These are phyloP conservation scores for Galerucella nymphaeae DNA, from an alignment of 2,888 invertebrate species.

Conservation along the genomic window DNA sequence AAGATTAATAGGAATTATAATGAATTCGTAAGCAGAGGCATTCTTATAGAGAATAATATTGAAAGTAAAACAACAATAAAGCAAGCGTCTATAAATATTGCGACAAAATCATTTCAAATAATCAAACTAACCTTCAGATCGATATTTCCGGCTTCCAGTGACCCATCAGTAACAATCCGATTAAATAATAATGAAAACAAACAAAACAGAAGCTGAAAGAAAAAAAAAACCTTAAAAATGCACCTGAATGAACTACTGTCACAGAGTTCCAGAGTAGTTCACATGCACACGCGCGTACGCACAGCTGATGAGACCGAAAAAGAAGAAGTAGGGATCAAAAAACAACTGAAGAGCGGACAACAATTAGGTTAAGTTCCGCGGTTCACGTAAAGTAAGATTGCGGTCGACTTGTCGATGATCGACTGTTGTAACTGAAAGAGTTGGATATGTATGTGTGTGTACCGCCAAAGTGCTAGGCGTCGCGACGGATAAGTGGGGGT, in stretches of 20 bases:
- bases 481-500: conserved; percentile 64
- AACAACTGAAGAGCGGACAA: conserved; percentile 29
- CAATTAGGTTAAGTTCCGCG: conserved; percentile 27
- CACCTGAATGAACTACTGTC: conserved; percentile 36
- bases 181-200: conserved; percentile 8
- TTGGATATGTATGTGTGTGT: conserved; percentile 33
- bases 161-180: conserved; percentile 15
- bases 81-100: neutral
- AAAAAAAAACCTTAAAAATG: conserved; percentile 26
- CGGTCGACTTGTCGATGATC: conserved; percentile 40
- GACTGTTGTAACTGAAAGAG: conserved; percentile 34
- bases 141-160: conserved; percentile 20
- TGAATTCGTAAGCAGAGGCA: neutral
- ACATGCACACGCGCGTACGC: conserved; percentile 39
- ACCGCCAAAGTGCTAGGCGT: conserved; percentile 59
- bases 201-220: conserved; percentile 19
- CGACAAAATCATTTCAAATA: neutral
- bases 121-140: conserved; percentile 30
- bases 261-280: conserved; percentile 29
- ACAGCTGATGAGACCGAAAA: conserved; percentile 35
- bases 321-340: conserved; percentile 21
- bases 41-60: neutral
- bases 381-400: conserved; percentile 25
- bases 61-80: neutral
- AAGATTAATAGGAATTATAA: neutral